phyloP scores from a whole-genome alignment of 1,140 invertebrate species.

The Drosophila seguyi region DNA sequence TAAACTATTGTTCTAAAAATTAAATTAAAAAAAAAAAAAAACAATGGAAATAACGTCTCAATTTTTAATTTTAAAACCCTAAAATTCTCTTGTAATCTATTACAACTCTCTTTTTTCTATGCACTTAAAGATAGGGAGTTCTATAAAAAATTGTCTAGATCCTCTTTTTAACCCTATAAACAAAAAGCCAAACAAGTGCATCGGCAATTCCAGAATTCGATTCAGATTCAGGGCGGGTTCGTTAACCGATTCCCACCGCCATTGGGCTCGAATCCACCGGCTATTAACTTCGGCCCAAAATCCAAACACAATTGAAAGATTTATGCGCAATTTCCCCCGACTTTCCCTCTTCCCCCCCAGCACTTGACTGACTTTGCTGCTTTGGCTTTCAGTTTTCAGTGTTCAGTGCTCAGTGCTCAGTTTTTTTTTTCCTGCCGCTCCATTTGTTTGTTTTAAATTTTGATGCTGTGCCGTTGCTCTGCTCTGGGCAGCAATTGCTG shows the following conservation, averaged over 20 bases:
- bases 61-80: background rate
- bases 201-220: conserved; percentile 1
- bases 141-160: background rate
- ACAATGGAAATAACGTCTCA: fast-evolving
- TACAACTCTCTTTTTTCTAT: background rate
- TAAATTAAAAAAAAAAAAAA: background rate
- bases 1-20: background rate
- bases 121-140: background rate
- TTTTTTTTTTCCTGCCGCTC: conserved; percentile 30
- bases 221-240: conserved; percentile 50
- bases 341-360: conserved; percentile 22
- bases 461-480: conserved; percentile 34
- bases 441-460: conserved; percentile 74
- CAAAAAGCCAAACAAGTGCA: background rate
- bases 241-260: conserved; percentile 64
- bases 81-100: background rate
- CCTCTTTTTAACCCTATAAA: background rate
- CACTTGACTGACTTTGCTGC: conserved; percentile 73
- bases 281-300: conserved; percentile 73
- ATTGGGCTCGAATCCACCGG: conserved; percentile 43
- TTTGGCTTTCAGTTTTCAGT: conserved; percentile 22
- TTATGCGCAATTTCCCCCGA: conserved; percentile 69
- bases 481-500: conserved; percentile 60
- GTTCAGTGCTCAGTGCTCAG: conserved; percentile 13
- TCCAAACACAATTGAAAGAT: conserved; percentile 81